Conservation (phyloP, 1,140 invertebrate species). For the Sipha flava region DNA sequence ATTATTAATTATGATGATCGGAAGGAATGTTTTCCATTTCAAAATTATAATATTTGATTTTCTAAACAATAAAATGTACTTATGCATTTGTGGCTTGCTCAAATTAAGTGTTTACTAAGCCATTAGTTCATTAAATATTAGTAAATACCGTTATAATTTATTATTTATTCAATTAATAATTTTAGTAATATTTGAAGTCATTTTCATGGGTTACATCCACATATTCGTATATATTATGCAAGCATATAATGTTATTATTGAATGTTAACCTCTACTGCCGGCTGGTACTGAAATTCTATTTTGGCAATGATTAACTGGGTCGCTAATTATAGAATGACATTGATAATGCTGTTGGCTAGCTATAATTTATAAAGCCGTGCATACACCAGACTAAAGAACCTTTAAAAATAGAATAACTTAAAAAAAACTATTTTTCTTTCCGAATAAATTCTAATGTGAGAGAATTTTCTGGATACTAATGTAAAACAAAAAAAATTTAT, state of each 20-base stretch:
- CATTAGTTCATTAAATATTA: too few species aligned
- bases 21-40: too few species aligned
- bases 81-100: too few species aligned
- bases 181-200: too few species aligned
- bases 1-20: too few species aligned
- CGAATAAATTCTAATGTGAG: neutral
- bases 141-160: too few species aligned
- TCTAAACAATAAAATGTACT: too few species aligned
- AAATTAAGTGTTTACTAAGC: too few species aligned
- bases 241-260: neutral
- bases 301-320: conserved; percentile 11
- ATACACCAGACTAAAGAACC: neutral
- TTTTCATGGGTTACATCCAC: too few species aligned
- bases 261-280: neutral
- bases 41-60: too few species aligned
- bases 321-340: conserved; percentile 20
- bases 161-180: too few species aligned
- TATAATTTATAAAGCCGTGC: neutral
- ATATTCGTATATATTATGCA: neutral
- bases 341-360: conserved; percentile 1
- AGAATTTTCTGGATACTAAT: neutral
- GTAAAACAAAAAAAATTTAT: neutral
- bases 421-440: neutral
- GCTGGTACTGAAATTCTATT: neutral
- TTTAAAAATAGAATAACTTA: conserved; percentile 23